Conservation (phyloP, 2,113 vertebrate genomes). For the Psilopsiagon aymara region DNA sequence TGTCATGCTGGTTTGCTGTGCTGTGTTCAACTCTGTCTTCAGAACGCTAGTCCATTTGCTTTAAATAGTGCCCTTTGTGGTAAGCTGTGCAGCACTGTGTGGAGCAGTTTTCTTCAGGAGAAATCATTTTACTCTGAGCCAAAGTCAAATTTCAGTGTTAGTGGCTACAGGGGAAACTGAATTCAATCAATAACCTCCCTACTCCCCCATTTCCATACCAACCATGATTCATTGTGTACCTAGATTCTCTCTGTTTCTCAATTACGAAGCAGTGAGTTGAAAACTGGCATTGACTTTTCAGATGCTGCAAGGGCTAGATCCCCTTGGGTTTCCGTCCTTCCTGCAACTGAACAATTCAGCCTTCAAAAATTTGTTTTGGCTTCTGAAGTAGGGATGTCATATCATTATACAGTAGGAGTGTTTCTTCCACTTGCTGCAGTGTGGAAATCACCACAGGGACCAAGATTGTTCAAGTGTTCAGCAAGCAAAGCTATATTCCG, state of each 20-base stretch:
- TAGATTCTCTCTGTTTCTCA: not conserved
- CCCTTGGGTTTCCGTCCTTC: not conserved
- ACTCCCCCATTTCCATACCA: not conserved
- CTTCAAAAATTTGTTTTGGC: conserved; percentile 47
- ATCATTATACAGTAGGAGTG: conserved; percentile 9
- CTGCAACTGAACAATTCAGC: not conserved
- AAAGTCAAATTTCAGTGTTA: not conserved
- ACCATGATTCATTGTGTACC: not conserved
- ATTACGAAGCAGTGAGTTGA: not conserved
- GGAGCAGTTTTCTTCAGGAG: not conserved
- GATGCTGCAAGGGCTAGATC: not conserved
- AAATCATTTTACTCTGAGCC: not conserved
- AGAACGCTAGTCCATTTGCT: not conserved
- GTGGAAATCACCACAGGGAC: conserved; percentile 52
- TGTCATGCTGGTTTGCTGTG: not conserved
- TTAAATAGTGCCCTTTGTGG: not conserved
- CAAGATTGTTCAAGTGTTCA: conserved; percentile 39
- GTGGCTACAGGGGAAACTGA: not conserved
- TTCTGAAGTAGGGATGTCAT: not conserved
- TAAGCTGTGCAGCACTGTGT: not conserved
- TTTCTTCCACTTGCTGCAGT: not conserved
- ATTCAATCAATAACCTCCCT: not conserved
- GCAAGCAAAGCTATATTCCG: conserved; percentile 55
- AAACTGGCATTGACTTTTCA: not conserved
- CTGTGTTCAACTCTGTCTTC: not conserved